Evolutionary conservation across 2,113 vertebrate genomes (phyloP).

Genomic region (Polypterus senegalus): DNA sequence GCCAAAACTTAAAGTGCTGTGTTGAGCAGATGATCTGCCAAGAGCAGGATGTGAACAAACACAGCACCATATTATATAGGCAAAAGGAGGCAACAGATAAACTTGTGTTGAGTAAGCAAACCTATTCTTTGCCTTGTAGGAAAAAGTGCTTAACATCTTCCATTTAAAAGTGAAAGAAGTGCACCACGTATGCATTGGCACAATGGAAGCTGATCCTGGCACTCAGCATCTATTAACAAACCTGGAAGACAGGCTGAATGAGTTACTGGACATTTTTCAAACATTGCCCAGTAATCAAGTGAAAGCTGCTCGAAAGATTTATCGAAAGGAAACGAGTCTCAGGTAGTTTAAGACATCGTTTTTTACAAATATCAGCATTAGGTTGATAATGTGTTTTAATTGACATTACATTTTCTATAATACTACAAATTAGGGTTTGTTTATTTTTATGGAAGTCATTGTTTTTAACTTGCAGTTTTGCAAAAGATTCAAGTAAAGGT

Average conservation of each 20-base stretch:
- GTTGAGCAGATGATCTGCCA: too few species aligned
- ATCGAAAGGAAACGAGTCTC: conserved; percentile 35
- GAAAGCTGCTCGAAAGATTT: conserved; percentile 29
- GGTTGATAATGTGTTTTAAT: too few species aligned
- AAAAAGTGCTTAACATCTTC: conserved; percentile 34
- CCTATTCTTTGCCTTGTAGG: conserved; percentile 23
- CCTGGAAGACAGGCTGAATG: conserved; percentile 37
- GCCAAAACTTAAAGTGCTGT: too few species aligned
- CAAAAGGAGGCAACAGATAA: neutral
- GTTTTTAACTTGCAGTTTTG: too few species aligned
- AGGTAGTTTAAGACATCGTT: neutral
- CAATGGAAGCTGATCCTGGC: conserved; percentile 28
- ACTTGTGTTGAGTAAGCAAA: neutral
- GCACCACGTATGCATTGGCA: conserved; percentile 36
- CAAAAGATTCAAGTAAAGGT: too few species aligned
- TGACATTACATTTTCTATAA: too few species aligned
- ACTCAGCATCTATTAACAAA: conserved; percentile 41
- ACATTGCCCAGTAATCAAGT: conserved; percentile 34
- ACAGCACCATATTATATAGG: neutral
- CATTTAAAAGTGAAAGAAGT: conserved; percentile 46
- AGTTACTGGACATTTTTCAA: conserved; percentile 40
- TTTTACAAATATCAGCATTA: too few species aligned
- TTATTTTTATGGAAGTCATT: too few species aligned
- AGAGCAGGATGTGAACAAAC: too few species aligned
- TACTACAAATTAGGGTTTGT: too few species aligned